Evolutionary conservation across 37 sponge, comb jelly and placozoan genomes (phyloP).

Genomic region (Dysidea cf. avara): DNA sequence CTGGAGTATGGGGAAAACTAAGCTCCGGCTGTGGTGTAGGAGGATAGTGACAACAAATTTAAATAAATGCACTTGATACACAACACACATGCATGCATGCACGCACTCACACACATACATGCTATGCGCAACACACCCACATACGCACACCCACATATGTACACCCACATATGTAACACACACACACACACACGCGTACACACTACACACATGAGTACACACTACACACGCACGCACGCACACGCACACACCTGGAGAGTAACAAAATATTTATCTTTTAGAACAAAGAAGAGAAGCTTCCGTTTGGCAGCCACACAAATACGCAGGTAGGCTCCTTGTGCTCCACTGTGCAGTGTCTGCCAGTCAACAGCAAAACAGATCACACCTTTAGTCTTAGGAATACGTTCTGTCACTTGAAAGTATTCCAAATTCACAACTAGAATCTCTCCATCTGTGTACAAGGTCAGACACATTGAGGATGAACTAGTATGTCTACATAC

Average conservation of each 20-base stretch:
- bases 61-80: too few relatives aligned
- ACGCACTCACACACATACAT: not conserved
- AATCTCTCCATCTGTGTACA: conserved; percentile 45
- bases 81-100: too few relatives aligned
- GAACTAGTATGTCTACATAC: too few relatives aligned
- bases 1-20: conserved; percentile 43
- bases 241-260: not conserved
- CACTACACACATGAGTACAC: conserved; percentile 1
- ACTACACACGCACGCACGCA: not conserved
- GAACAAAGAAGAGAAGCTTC: not conserved
- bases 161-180: not conserved
- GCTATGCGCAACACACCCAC: not conserved
- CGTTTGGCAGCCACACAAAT: too few relatives aligned
- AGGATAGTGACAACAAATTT: not conserved
- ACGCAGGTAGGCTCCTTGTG: too few relatives aligned
- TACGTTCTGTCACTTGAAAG: not conserved
- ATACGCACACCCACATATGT: not conserved
- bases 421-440: conserved; percentile 26
- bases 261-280: not conserved
- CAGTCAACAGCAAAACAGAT: conserved; percentile 39
- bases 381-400: conserved; percentile 1
- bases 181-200: conserved; percentile 2
- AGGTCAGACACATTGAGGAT: too few relatives aligned
- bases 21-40: conserved; percentile 24
- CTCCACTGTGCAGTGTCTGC: conserved; percentile 7